Percentiles rank a stretch among this genome's conserved stretches.
Conservation (phyloP, 2,113 vertebrate species). For the Columbina picui region DNA sequence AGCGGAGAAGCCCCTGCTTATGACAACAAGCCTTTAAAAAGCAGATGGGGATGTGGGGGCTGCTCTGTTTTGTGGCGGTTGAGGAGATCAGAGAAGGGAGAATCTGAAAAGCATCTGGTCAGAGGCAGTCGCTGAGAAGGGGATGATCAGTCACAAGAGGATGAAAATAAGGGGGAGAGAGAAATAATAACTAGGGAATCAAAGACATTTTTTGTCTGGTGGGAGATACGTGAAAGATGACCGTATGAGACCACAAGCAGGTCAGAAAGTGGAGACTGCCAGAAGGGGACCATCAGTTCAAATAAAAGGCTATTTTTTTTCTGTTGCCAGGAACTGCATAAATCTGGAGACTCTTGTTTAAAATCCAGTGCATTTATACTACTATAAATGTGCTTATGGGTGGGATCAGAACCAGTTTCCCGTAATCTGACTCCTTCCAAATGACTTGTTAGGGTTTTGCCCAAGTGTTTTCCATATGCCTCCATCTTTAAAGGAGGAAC, state of each 20-base stretch:
- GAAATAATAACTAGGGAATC: not conserved
- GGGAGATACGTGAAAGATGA: not conserved
- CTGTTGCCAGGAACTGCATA: not conserved
- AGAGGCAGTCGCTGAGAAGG: not conserved
- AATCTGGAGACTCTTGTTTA: not conserved
- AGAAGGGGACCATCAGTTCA: not conserved
- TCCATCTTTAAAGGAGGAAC: not conserved
- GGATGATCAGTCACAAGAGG: slow-evolving; percentile 24
- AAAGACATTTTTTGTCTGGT: not conserved
- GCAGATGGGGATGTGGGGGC: slow-evolving; percentile 55
- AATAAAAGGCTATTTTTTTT: not conserved
- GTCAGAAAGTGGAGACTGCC: not conserved
- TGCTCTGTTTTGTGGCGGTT: slow-evolving; percentile 5
- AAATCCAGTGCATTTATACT: not conserved
- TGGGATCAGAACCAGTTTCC: not conserved
- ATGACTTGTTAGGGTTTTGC: not conserved
- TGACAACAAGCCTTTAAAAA: slow-evolving; percentile 21
- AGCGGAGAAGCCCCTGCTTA: slow-evolving; percentile 8
- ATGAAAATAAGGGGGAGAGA: not conserved
- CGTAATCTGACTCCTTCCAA: not conserved
- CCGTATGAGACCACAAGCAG: not conserved
- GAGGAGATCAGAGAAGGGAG: slow-evolving; percentile 42
- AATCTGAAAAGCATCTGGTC: slow-evolving; percentile 64
- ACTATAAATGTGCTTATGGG: not conserved
- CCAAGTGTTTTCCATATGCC: not conserved